These are phyloP conservation scores for Pachypanchax playfairii DNA, from an alignment of 2,113 vertebrate species.

Conservation along the genomic window DNA sequence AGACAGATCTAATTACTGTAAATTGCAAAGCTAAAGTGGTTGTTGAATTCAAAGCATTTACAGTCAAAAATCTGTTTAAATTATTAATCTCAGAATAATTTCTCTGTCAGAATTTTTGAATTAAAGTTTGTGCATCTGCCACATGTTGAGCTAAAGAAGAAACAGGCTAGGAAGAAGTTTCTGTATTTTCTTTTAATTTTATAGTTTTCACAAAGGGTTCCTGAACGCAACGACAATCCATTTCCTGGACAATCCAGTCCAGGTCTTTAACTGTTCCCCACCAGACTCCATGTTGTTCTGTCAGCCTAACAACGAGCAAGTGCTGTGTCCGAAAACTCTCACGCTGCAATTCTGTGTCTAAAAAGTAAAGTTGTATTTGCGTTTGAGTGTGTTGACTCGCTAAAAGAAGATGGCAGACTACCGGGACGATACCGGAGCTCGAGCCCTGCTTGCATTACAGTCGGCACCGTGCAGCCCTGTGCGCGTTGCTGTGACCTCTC, in stretches of 20 bases:
- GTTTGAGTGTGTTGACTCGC: conserved; percentile 58
- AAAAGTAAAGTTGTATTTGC: conserved; percentile 56
- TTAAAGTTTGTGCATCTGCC: too few relatives aligned
- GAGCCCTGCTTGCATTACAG: conserved; percentile 88
- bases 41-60: too few relatives aligned
- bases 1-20: too few relatives aligned
- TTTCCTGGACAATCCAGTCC: conserved; percentile 50
- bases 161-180: too few relatives aligned
- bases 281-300: conserved; percentile 81
- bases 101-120: too few relatives aligned
- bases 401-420: conserved; percentile 85
- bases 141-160: too few relatives aligned
- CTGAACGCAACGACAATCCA: conserved; percentile 44
- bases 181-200: too few relatives aligned
- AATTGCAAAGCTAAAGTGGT: too few relatives aligned
- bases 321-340: conserved; percentile 71
- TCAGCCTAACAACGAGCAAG: conserved; percentile 74
- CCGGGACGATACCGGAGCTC: conserved; percentile 90
- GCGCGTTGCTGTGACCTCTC: conserved; percentile 77
- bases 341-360: conserved; percentile 71
- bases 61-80: too few relatives aligned
- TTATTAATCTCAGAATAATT: too few relatives aligned
- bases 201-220: background rate
- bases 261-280: conserved; percentile 48
- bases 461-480: conserved; percentile 89